Evolutionary conservation across 53 echinoderm and acorn worm species (phyloP).

Genomic region (Stichopus horrens): DNA sequence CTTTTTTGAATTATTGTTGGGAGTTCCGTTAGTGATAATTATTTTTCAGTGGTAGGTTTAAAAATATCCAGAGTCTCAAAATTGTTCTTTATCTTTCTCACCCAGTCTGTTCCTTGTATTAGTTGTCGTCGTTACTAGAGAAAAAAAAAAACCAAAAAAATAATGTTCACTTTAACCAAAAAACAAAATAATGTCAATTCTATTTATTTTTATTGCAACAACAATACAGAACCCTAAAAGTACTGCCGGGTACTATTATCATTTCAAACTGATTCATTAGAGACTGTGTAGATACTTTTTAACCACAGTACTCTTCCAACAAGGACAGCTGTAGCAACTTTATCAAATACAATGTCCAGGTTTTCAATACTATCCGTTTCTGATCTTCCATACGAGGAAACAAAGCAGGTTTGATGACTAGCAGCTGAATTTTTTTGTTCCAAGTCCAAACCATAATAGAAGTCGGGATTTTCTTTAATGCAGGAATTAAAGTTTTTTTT

Average conservation of each 20-base stretch:
- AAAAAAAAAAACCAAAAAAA: not conserved
- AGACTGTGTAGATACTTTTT: too few relatives aligned
- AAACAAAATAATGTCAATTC: too few relatives aligned
- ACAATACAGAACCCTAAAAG: too few relatives aligned
- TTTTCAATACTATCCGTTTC: not conserved
- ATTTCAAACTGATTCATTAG: too few relatives aligned
- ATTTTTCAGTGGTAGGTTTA: slow-evolving; percentile 38
- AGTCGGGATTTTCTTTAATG: too few relatives aligned
- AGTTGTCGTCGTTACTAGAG: slow-evolving; percentile 12
- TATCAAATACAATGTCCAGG: not conserved
- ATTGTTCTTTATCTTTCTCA: slow-evolving; percentile 28
- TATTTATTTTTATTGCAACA: too few relatives aligned
- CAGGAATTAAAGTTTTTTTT: too few relatives aligned
- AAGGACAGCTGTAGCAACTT: not conserved
- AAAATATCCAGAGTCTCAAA: not conserved
- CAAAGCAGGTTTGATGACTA: not conserved
- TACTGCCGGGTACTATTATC: too few relatives aligned
- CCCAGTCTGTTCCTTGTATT: slow-evolving; percentile 25
- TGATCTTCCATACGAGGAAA: not conserved
- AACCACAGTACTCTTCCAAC: not conserved
- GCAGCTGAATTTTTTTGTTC: slow-evolving; percentile 10
- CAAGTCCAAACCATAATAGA: not conserved
- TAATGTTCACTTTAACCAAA: not conserved
- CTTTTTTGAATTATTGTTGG: slow-evolving; percentile 20
- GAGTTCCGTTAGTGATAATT: slow-evolving; percentile 11